Evolutionary conservation across 2,113 vertebrate species (phyloP).

Genomic region (Cisticola juncidis): DNA sequence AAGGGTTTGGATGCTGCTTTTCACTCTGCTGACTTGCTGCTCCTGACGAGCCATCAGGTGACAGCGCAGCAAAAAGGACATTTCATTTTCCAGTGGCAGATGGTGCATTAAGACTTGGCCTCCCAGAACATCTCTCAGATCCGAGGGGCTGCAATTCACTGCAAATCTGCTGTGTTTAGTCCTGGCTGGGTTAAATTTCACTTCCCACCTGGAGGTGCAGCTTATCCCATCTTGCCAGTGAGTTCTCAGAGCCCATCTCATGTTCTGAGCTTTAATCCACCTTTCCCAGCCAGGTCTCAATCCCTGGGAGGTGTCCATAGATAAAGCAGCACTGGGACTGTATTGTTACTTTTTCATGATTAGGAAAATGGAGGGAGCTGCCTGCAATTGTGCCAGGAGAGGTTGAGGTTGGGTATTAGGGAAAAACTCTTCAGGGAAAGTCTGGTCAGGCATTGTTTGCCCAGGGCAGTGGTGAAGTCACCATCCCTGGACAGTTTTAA

Average conservation of each 20-base stretch:
- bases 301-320: not conserved
- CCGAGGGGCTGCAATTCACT: not conserved
- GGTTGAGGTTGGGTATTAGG: not conserved
- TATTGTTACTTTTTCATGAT: rapidly evolving
- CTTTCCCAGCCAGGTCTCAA: not conserved
- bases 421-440: not conserved
- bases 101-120: not conserved
- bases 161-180: not conserved
- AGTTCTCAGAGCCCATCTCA: not conserved
- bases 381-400: not conserved
- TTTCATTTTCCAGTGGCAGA: constrained; percentile 13
- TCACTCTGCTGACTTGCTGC: not conserved
- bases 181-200: not conserved
- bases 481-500: not conserved
- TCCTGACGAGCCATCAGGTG: not conserved
- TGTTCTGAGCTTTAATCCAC: not conserved
- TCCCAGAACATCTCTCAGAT: not conserved
- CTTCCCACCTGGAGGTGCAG: not conserved
- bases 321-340: not conserved
- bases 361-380: not conserved
- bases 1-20: rapidly evolving
- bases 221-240: not conserved
- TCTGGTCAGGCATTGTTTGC: not conserved
- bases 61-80: not conserved
- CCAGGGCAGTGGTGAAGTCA: not conserved